Evolutionary conservation across 2,113 vertebrate genomes (phyloP).

Genomic region (Micronisus gabar): DNA sequence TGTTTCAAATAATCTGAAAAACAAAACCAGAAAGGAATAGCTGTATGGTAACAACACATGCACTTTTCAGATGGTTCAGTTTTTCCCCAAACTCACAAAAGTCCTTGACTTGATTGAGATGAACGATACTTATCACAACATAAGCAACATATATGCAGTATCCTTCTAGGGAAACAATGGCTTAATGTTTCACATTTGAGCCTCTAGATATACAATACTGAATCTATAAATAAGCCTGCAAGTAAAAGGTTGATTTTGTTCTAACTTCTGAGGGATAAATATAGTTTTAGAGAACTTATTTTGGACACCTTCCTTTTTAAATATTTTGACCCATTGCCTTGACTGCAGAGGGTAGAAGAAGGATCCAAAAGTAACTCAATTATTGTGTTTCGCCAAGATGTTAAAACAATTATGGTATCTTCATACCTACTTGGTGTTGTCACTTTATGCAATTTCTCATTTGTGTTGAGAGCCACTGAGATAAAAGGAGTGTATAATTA

Average conservation of each 20-base stretch:
- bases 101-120: background rate
- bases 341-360: background rate
- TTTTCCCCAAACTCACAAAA: background rate
- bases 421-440: background rate
- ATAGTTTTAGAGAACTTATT: background rate
- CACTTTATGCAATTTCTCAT: background rate
- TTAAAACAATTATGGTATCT: background rate
- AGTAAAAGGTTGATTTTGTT: background rate
- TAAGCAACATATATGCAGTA: background rate
- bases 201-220: background rate
- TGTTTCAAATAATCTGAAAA: slow-evolving; percentile 91
- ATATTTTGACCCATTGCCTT: background rate
- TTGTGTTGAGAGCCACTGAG: background rate
- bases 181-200: background rate
- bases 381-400: background rate
- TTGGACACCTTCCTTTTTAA: background rate
- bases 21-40: background rate
- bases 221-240: background rate
- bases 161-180: background rate
- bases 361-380: background rate
- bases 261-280: background rate
- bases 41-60: background rate
- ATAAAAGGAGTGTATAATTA: background rate
- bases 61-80: background rate
- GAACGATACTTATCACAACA: background rate